Conservation (phyloP, 2,797 vertebrate species). For the Pachyuromys duprasi region DNA sequence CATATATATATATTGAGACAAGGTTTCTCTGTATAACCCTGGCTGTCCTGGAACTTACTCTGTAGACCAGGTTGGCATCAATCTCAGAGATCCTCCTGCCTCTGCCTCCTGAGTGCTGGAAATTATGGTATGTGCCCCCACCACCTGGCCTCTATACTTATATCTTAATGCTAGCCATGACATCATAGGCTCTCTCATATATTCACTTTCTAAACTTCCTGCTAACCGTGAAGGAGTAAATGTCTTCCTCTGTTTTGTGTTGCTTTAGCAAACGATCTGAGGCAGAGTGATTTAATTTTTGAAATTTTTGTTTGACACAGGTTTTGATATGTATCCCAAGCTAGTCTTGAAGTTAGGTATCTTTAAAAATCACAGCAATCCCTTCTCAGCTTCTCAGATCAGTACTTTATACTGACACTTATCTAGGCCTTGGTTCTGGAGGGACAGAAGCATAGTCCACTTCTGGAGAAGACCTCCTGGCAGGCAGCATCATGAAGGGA, state of each 20-base stretch:
- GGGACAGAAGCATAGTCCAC: background rate
- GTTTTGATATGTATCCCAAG: background rate
- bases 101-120: background rate
- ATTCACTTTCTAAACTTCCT: background rate
- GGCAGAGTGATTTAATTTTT: background rate
- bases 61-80: background rate
- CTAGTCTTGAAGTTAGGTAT: background rate
- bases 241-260: background rate
- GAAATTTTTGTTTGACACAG: background rate
- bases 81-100: background rate
- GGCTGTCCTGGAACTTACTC: background rate
- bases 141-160: background rate
- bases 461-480: background rate
- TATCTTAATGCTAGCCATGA: background rate
- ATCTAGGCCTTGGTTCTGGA: background rate
- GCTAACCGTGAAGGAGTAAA: background rate
- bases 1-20: no score
- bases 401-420: background rate
- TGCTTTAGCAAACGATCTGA: background rate
- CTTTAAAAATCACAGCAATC: background rate
- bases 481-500: background rate
- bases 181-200: background rate
- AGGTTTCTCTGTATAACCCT: background rate
- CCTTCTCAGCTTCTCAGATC: background rate
- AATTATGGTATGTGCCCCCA: background rate